phyloP scores from a whole-genome alignment of 2,113 vertebrate species.

The Ondatra zibethicus region DNA sequence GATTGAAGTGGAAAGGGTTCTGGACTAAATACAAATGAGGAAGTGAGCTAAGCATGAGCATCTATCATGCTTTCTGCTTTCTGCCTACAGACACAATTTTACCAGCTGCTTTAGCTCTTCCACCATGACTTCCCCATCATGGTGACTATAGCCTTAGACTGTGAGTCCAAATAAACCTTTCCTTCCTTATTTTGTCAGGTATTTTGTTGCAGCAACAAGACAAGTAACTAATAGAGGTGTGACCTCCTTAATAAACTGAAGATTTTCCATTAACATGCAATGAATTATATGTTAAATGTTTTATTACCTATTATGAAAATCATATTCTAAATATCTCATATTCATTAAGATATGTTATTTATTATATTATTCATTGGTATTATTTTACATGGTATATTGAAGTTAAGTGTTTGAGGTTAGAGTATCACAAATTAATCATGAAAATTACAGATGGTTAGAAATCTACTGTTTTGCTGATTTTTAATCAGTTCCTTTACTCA shows the following conservation, averaged over 20 bases:
- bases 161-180: not conserved
- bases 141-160: not conserved
- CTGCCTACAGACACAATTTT: not conserved
- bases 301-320: not conserved
- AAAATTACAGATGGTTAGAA: slow-evolving; percentile 5
- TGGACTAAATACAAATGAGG: not conserved
- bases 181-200: not conserved
- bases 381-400: slow-evolving; percentile 15
- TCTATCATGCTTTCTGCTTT: not conserved
- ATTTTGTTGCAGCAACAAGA: not conserved
- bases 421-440: slow-evolving; percentile 16
- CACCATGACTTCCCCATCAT: not conserved
- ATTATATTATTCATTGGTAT: not conserved
- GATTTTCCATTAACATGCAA: not conserved
- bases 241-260: not conserved
- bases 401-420: not conserved
- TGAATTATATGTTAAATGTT: slow-evolving; percentile 28
- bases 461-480: not conserved
- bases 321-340: slow-evolving; percentile 38
- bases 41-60: not conserved
- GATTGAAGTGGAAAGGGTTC: not conserved
- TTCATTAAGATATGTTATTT: not conserved
- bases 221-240: not conserved
- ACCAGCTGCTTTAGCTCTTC: not conserved
- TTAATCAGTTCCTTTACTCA: not conserved